These are phyloP conservation scores for Micromys minutus DNA, from an alignment of 2,113 vertebrate genomes.

Conservation along the genomic window DNA sequence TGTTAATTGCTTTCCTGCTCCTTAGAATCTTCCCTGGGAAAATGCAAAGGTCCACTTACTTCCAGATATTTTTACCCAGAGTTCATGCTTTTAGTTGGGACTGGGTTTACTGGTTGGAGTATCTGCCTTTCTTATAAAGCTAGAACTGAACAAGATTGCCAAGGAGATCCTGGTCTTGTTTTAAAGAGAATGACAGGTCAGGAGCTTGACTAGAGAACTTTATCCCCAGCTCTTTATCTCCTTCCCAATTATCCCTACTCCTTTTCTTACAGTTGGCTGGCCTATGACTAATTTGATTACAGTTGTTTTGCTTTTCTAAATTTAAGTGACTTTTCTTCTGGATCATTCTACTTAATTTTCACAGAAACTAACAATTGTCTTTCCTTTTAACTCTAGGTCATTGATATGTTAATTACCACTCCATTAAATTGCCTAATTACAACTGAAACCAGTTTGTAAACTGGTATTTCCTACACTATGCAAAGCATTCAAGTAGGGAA, in stretches of 20 bases:
- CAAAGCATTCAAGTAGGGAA: neutral
- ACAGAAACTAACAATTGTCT: slow-evolving; percentile 25
- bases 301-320: neutral
- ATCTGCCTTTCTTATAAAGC: neutral
- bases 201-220: neutral
- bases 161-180: neutral
- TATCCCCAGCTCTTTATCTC: neutral
- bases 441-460: slow-evolving; percentile 24
- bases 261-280: neutral
- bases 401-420: slow-evolving; percentile 8
- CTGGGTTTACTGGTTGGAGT: neutral
- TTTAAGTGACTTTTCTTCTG: neutral
- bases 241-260: neutral
- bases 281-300: neutral
- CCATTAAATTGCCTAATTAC: slow-evolving; percentile 46
- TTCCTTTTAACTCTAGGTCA: slow-evolving; percentile 30
- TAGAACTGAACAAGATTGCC: neutral
- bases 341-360: slow-evolving; percentile 12
- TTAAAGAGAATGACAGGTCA: neutral
- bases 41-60: neutral
- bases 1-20: neutral
- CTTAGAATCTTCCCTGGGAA: neutral
- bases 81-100: neutral
- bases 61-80: neutral
- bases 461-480: slow-evolving; percentile 3